Percentiles rank a stretch among this genome's conserved stretches.
phyloP scores from a whole-genome alignment of 2,797 vertebrate genomes.

The Cygnus olor region DNA sequence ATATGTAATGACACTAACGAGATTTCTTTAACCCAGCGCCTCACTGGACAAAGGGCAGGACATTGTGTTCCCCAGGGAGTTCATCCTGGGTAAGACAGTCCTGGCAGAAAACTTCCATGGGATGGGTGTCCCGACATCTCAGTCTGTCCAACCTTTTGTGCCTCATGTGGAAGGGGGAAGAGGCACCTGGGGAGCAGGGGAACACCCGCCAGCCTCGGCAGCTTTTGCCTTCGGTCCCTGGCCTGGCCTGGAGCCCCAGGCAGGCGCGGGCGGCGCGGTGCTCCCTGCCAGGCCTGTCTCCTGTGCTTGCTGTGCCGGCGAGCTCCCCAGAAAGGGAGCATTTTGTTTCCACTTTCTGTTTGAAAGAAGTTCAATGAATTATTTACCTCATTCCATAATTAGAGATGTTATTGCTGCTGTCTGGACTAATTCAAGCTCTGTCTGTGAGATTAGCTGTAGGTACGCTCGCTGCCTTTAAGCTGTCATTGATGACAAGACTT shows the following conservation, averaged over 20 bases:
- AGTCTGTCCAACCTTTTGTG: neutral
- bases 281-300: neutral
- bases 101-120: neutral
- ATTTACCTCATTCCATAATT: neutral
- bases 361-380: neutral
- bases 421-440: neutral
- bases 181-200: accelerated
- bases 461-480: neutral
- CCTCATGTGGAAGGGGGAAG: neutral
- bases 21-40: neutral
- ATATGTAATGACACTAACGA: neutral
- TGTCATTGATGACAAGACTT: neutral
- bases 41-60: neutral
- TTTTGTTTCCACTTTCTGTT: neutral
- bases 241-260: too few species aligned
- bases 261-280: too few species aligned
- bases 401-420: neutral
- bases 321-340: neutral
- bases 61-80: neutral
- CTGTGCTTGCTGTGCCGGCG: neutral
- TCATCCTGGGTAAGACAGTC: neutral
- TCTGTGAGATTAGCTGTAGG: neutral
- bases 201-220: neutral
- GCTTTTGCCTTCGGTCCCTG: accelerated
- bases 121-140: neutral